phyloP scores from a whole-genome alignment of 2,888 invertebrate species.

The Dorcus parallelipipedus region DNA sequence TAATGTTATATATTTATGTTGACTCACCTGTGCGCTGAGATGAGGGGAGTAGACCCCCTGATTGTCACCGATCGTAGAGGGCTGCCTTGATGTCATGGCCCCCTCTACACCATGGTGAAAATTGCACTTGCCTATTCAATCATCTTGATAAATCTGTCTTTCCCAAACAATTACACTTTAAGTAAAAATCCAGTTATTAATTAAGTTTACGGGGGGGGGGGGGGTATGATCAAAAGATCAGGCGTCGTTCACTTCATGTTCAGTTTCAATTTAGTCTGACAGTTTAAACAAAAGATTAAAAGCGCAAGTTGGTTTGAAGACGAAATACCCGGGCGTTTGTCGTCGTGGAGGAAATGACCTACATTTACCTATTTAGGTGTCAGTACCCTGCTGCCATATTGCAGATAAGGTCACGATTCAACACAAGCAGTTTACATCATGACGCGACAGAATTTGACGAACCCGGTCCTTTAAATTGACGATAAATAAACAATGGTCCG shows the following conservation, averaged over 20 bases:
- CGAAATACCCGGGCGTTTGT: conserved; percentile 4
- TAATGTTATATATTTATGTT: not conserved
- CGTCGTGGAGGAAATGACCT: conserved; percentile 27
- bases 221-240: not conserved
- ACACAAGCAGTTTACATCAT: conserved; percentile 1
- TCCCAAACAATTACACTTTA: conserved; percentile 4
- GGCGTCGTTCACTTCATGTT: not conserved
- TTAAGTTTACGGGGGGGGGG: not conserved
- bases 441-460: too few relatives aligned
- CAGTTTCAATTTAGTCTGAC: not conserved
- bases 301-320: not conserved
- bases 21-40: conserved; percentile 29
- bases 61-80: conserved; percentile 36
- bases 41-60: conserved; percentile 34
- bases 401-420: conserved; percentile 26
- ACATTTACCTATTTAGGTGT: conserved; percentile 32
- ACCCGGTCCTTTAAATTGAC: too few relatives aligned
- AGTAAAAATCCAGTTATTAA: not conserved
- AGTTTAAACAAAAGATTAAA: not conserved
- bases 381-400: conserved; percentile 35
- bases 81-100: conserved; percentile 49
- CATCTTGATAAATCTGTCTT: conserved; percentile 4
- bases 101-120: conserved; percentile 44
- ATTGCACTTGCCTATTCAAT: conserved; percentile 15
- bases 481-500: too few relatives aligned